Conservation (phyloP, 2,797 vertebrate species). For the Poeciliopsis turneri region DNA sequence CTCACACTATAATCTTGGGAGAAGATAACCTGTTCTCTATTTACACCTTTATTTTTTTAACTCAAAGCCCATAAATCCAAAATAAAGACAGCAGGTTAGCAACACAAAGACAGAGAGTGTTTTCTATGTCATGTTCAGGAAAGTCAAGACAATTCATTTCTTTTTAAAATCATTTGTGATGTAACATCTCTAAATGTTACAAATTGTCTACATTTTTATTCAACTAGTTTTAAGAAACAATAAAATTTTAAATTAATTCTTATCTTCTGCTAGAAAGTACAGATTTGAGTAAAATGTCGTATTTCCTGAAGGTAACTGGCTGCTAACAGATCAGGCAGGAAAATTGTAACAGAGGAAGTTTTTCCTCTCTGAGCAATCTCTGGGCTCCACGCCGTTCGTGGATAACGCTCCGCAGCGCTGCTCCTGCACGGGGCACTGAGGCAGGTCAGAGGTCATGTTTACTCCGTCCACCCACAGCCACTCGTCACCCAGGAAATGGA, state of each 20-base stretch:
- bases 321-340: background rate
- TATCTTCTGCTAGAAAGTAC: background rate
- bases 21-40: background rate
- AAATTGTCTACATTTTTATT: background rate
- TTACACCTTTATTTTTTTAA: background rate
- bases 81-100: background rate
- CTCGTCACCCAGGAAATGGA: slow-evolving; percentile 52
- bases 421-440: slow-evolving; percentile 22
- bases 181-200: background rate
- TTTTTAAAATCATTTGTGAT: background rate
- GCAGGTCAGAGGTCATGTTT: slow-evolving; percentile 10
- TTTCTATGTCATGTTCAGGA: background rate
- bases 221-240: background rate
- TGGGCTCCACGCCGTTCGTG: slow-evolving; percentile 5
- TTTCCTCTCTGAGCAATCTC: slow-evolving; percentile 39
- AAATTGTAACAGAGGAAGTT: slow-evolving; percentile 62
- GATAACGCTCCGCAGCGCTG: slow-evolving; percentile 5
- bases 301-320: background rate
- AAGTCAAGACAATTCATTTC: background rate
- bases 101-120: background rate
- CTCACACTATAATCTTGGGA: background rate
- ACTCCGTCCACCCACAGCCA: slow-evolving; percentile 62
- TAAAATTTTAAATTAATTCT: background rate
- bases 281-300: background rate
- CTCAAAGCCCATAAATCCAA: background rate